Conservation (phyloP, 1,140 invertebrate genomes). For the Thereuonema tuberculata region DNA sequence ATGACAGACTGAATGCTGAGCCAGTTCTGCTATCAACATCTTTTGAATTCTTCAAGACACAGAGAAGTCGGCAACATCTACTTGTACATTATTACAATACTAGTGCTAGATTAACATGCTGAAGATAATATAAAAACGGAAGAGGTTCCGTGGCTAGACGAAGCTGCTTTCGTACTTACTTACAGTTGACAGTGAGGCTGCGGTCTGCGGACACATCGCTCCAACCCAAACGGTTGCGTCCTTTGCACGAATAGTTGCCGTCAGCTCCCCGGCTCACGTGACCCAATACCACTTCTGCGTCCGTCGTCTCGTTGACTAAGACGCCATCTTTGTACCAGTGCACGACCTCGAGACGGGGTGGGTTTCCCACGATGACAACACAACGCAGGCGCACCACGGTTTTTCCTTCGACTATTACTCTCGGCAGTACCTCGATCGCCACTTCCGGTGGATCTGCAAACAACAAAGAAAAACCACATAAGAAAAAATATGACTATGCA, state of each 20-base stretch:
- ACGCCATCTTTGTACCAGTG: slow-evolving; percentile 69
- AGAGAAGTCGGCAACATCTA: too few species aligned
- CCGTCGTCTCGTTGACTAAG: slow-evolving; percentile 65
- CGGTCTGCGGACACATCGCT: slow-evolving; percentile 54
- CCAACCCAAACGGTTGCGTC: slow-evolving; percentile 71
- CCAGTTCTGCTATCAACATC: too few species aligned
- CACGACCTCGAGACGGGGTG: slow-evolving; percentile 33
- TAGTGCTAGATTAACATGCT: too few species aligned
- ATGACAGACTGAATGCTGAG: too few species aligned
- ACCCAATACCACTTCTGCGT: slow-evolving; percentile 64
- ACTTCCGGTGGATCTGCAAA: slow-evolving; percentile 47
- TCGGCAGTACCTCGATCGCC: slow-evolving; percentile 52
- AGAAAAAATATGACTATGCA: too few species aligned
- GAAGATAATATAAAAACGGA: too few species aligned
- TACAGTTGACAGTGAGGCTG: slow-evolving; percentile 61
- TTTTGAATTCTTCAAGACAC: too few species aligned
- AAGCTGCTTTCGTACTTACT: slow-evolving; percentile 34
- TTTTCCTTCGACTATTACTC: slow-evolving; percentile 62
- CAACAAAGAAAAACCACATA: slow-evolving; percentile 8
- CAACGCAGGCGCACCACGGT: slow-evolving; percentile 68
- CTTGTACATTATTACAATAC: too few species aligned
- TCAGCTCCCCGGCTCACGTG: slow-evolving; percentile 67
- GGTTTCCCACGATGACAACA: slow-evolving; percentile 48
- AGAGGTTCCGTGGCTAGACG: too few species aligned
- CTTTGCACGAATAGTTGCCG: slow-evolving; percentile 83